These are phyloP conservation scores for Amblyjoppa proteus DNA, from an alignment of 2,888 invertebrate genomes.

Conservation along the genomic window DNA sequence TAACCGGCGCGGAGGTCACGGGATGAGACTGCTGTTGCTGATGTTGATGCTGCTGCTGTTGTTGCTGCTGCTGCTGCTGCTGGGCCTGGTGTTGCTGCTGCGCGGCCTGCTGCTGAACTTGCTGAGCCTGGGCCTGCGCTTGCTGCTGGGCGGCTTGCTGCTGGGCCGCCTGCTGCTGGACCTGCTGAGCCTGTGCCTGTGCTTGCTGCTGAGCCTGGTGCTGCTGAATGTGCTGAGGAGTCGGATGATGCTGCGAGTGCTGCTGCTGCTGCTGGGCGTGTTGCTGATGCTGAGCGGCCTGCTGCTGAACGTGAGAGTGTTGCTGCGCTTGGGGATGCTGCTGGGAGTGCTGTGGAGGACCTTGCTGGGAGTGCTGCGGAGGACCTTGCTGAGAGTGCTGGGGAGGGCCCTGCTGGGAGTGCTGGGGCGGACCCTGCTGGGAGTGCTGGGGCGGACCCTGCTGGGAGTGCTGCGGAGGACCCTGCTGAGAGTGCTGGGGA, in stretches of 20 bases:
- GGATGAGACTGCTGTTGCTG: conserved; percentile 69
- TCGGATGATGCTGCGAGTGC: conserved; percentile 80
- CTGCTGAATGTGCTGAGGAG: conserved; percentile 81
- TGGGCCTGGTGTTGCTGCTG: conserved; percentile 67
- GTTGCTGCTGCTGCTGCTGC: background rate
- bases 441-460: conserved; percentile 61
- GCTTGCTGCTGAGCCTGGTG: conserved; percentile 75
- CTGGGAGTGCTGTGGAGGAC: conserved; percentile 78
- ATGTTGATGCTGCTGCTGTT: conserved; percentile 77
- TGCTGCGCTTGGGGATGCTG: conserved; percentile 69
- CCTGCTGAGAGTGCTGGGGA: conserved; percentile 78
- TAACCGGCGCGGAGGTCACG: conserved; percentile 63
- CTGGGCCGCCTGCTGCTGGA: conserved; percentile 64
- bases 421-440: conserved; percentile 54
- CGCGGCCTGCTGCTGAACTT: conserved; percentile 74
- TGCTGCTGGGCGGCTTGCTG: conserved; percentile 75
- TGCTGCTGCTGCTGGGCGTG: conserved; percentile 67
- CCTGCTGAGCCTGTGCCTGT: conserved; percentile 73
- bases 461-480: conserved; percentile 41
- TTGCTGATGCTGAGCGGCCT: conserved; percentile 54
- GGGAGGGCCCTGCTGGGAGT: conserved; percentile 62
- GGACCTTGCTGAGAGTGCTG: conserved; percentile 69
- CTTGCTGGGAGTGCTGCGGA: conserved; percentile 77
- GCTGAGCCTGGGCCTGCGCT: conserved; percentile 77
- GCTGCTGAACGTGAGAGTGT: conserved; percentile 63